A percentile compares a stretch with the other conserved stretches of the same genome.
Evolutionary conservation across 2,888 invertebrate species (phyloP).

Genomic region (Harpalus rufipes): DNA sequence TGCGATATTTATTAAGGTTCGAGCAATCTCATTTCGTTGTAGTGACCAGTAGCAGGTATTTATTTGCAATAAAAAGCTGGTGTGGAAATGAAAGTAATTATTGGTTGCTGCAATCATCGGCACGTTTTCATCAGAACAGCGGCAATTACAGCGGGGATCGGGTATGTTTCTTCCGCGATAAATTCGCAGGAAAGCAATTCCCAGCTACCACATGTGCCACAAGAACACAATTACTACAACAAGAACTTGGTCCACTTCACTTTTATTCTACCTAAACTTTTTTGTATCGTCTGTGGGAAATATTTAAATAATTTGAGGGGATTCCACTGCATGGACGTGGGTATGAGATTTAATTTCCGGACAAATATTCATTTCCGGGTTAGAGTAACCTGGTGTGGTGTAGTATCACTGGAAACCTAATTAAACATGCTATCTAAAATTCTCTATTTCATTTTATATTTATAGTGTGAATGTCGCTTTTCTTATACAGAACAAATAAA

Average conservation of each 20-base stretch:
- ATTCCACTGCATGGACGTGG: not conserved
- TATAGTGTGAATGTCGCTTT: not conserved
- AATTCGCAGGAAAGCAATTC: conserved; percentile 54
- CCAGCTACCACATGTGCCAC: not conserved
- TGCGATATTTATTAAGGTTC: not conserved
- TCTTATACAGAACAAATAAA: not conserved
- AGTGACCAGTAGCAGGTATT: conserved; percentile 5
- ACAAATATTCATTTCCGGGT: not conserved
- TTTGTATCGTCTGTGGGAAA: not conserved
- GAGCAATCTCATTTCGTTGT: not conserved
- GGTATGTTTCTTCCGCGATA: conserved; percentile 42
- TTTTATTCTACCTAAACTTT: not conserved
- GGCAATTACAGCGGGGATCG: conserved; percentile 47
- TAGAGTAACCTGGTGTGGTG: not conserved
- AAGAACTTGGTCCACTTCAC: not conserved
- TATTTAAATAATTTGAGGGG: not conserved
- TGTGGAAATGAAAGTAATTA: conserved; percentile 6
- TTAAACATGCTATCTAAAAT: not conserved
- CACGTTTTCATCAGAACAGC: conserved; percentile 55
- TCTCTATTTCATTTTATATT: not conserved
- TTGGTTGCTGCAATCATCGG: conserved; percentile 43
- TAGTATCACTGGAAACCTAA: not conserved
- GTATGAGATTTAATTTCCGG: not conserved
- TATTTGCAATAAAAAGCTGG: not conserved
- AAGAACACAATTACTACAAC: not conserved